Evolutionary conservation across 1,140 invertebrate species (phyloP), one percentile per base, ranked within the genome.

Genomic region (Pseudachorutes palmiensis): DNA sequence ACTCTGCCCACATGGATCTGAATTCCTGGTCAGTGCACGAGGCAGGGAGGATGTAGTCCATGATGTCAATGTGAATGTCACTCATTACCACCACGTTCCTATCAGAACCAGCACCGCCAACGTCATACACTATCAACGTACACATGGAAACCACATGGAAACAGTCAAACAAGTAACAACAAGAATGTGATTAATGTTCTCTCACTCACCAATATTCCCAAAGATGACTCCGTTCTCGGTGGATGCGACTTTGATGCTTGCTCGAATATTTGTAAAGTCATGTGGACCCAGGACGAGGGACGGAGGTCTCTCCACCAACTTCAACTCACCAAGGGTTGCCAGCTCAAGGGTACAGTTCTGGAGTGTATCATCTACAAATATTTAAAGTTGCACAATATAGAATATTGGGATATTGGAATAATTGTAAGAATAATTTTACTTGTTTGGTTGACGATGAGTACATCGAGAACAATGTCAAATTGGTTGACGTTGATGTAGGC

Each of bases 141-240:
- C 22, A 29, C n/a, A n/a, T n/a, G n/a, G n/a, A n/a, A n/a, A n/a
- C n/a, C n/a, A n/a, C n/a, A n/a, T n/a, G n/a, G n/a, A n/a, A n/a
- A n/a, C n/a, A n/a, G n/a, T n/a, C n/a, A n/a, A n/a, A n/a, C n/a
- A n/a, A n/a, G n/a, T 16, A 62, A 45, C n/a, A 33, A 64, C 51
- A 16, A 68, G 29, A 16, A 12, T 22, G 2, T 3, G 31, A 2
- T 19, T 31, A 36, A 5, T 55, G 31, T 45, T 19, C 28, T 61
- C 41, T 30, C 30, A 12, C 36, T 77, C 78, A 90, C 91, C 92
- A 76, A 99, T 99, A 78, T 98, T 99, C 67, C 97, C 97, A 83
- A 99, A 99, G 69, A 99, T 99, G 68, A 99, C 94, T 62, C 95
- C 97, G 81, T 99, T 99, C 80, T 99, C 97, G 9, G 96, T 99